Base-by-base conservation (phyloP, 1,140 invertebrate genomes). In the Heliconius congener region DNA sequence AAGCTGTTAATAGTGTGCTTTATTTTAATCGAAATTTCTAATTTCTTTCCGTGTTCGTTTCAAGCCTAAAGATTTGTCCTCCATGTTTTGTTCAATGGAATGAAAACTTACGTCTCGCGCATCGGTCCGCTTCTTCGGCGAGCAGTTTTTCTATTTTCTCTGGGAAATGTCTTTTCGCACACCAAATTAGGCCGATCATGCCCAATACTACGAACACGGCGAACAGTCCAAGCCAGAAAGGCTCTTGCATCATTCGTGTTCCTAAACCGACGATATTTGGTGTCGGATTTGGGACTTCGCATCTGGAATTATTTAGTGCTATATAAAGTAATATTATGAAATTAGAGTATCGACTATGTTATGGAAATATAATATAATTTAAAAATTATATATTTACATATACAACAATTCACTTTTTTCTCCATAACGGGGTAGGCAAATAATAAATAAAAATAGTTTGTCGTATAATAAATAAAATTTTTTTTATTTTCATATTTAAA, bases 121-220 rank as follows among this genome's bases (percentile, higher is more conserved):
- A 96, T 80, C 96, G 92, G 87, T 97, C 97, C 16, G 96, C 96
- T 90, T 97, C 97, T 84, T 97, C 97, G 3, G 96, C 96, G n/a
- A 98, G 94, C 3, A 97, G 95, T 87, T 97, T 97, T 87, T 97
- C 97, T 57, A 98, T 96, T 92, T 97, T 97, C 87, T 98, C 97
- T 0, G 97, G 97, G 87, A 98, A 97, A 90, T 98, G 97, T 73
- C 97, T 90, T 88, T 97, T 97, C 71, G 97, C 96, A 89, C 97
- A 97, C 96, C 97, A 98, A 9, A 97, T 95, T 30, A 97, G 92
- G 13, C 97, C 97, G 81, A 98, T 96, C 30, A 97, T 94, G 55
- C 95, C 96, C 80, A 98, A 95, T 9, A 98, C 97, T 8, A 96
- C 95, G 78, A 96, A 96, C 13, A 98, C 97, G 0, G 97, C 97